Percentiles rank a stretch among this genome's conserved stretches.
These are phyloP conservation scores for Operophtera brumata DNA, from an alignment of 2,888 invertebrate species.

Conservation along the genomic window DNA sequence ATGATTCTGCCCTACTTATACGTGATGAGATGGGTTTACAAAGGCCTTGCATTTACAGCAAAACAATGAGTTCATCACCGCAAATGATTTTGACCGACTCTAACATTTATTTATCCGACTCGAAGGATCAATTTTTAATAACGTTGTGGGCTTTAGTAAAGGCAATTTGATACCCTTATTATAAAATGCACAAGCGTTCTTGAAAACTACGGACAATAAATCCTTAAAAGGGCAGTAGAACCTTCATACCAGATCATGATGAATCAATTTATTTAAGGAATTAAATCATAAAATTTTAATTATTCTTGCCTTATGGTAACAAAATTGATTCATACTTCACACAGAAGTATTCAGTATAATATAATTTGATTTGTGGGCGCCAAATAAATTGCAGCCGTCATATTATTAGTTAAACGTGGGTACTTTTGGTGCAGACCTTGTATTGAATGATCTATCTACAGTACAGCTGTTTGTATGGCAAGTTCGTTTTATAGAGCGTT, in stretches of 20 bases:
- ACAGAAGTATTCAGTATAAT: slow-evolving; percentile 6
- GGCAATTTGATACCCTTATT: not conserved
- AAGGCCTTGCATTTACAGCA: slow-evolving; percentile 7
- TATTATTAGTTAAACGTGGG: slow-evolving; percentile 61
- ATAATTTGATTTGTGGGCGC: slow-evolving; percentile 52
- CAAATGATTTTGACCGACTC: not conserved
- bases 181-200: not conserved
- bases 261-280: slow-evolving; percentile 12
- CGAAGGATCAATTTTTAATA: not conserved
- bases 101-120: not conserved
- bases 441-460: slow-evolving; percentile 50
- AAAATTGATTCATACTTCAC: slow-evolving; percentile 30
- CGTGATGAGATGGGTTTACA: slow-evolving; percentile 5
- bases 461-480: not conserved
- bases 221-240: slow-evolving; percentile 2
- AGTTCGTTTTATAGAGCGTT: not conserved
- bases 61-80: slow-evolving; percentile 3
- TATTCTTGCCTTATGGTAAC: slow-evolving; percentile 7
- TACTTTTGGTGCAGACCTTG: slow-evolving; percentile 66
- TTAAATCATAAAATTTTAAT: slow-evolving; percentile 18
- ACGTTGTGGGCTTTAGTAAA: not conserved
- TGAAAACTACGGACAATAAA: not conserved
- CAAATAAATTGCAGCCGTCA: slow-evolving; percentile 57
- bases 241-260: slow-evolving; percentile 11
- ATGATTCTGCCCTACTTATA: slow-evolving; percentile 18